Base-by-base conservation (phyloP, 2,888 invertebrate species). In the Dolomedes plantarius region DNA sequence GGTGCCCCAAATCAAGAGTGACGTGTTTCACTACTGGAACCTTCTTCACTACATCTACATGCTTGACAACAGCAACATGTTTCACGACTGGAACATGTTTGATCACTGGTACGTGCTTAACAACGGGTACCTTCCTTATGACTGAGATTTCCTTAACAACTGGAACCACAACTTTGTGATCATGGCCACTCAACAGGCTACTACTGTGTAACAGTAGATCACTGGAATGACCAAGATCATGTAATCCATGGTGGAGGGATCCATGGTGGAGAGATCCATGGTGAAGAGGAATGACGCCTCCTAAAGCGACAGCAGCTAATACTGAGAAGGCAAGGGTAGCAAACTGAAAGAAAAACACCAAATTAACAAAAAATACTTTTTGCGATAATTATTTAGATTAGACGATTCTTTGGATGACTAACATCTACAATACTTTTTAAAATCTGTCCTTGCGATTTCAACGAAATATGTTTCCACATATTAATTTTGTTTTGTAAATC, bases 81-180 rank as follows among this genome's bases (percentile, higher is more conserved):
- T 85, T 85, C 1, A 85, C 74, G 11, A 85, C 85, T 16, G 85
- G 68, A 13, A 85, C 73, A 31, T 85, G 85, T 19, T 85, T 85
- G 27, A 85, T 78, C 7, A 85, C 85, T 0, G 77, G 39, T 3
- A 85, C 73, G 68, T 78, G 72, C 31, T 85, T 85, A 23, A 85
- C 78, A 23, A 85, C 71, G 1, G 72, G 56, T 1, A 85, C 78
- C 16, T 85, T 39, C 16, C 85, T 85, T 23, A 85, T 73, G 46
- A 85, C 73, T 1, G 72, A 29, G 27, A 74, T 73, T 36, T 85
- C 73, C 19, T 85, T 78, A 19, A 85, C 85, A 19, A 85, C 73
- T 6, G 85, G 85, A 41, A 64, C 56, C 2, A 85, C 56, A 19
- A 85, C 78, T 62, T 85, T 32, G 29, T 85, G 85, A 62, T 78